Base-by-base conservation (phyloP, 2,797 vertebrate genomes). In the Lithobates sylvaticus region DNA sequence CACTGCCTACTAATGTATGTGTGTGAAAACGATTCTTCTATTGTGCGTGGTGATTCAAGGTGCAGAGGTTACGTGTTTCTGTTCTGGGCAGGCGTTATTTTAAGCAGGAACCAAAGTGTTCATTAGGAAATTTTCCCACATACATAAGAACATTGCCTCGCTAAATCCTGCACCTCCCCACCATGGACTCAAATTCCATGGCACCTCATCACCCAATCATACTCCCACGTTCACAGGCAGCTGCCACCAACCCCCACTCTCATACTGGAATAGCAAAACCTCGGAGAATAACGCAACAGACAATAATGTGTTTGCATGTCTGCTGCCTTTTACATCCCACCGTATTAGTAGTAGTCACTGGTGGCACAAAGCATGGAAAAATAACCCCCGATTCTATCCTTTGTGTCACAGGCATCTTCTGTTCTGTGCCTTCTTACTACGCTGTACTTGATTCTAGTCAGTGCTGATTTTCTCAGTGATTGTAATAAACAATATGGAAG, bases 201-300 rank as follows among this genome's bases (percentile, higher is more conserved):
- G 86, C 86, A 84, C 81, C 81, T 87, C 86, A 69, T 76, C 76
- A 71, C 44, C 81, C 86, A 83, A 84, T 84, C 64, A 47, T 32
- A 74, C 12, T 10, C 26, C 80, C 18, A 68, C 69, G 34, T 29
- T 74, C 64, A 67, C 54, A 83, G 85, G 74, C 85, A 79, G 80
- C 86, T 87, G 86, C 76, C 70, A 75, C 32, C 86, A 75, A 79
- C 86, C 86, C 81, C 86, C 86, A 78, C 75, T 73, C 80, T 42
- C n/a, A 44, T 68, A 26, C 73, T 64, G 61, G 16, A 34, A 39
- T 67, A 65, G 50, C n/a, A 42, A 81, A 72, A 50, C 50, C 77
- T 50, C 78, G 13, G 39, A 71, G 65, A 81, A 81, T 72, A 79
- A 85, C 44, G 47, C 29, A 39, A 26, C 68, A 67, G 71, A 39